Evolutionary conservation across 2,797 vertebrate species (phyloP).

Genomic region (Clarias platycephalus): DNA sequence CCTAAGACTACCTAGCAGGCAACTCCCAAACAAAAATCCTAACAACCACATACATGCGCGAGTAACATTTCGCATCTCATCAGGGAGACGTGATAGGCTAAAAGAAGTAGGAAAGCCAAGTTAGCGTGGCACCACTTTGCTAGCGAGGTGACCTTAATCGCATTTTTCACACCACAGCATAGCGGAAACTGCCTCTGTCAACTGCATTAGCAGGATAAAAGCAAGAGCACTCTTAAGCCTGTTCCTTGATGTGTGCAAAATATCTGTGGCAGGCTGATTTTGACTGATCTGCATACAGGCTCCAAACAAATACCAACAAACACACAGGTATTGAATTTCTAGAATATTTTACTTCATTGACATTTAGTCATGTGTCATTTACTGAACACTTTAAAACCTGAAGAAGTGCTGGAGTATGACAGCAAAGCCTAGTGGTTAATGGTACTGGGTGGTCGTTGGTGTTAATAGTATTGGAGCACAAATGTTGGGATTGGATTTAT

Average conservation of each 20-base stretch:
- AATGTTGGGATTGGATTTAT: not conserved
- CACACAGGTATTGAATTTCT: not conserved
- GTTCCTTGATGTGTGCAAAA: conserved; percentile 58
- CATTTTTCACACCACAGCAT: conserved; percentile 49
- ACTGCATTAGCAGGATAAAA: conserved; percentile 65
- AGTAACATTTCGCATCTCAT: not conserved
- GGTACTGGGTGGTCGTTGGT: not conserved
- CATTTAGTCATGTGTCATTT: not conserved
- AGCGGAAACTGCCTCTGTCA: conserved; percentile 38
- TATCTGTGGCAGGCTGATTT: conserved; percentile 59
- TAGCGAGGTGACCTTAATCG: not conserved
- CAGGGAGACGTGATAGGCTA: not conserved
- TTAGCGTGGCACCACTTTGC: not conserved
- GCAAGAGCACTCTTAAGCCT: conserved; percentile 55
- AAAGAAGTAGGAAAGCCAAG: not conserved
- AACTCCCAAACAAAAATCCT: too few species aligned
- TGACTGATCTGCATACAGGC: conserved; percentile 41
- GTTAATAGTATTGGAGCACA: not conserved
- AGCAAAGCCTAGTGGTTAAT: not conserved
- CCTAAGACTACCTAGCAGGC: not conserved
- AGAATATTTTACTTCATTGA: not conserved
- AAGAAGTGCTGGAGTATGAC: not conserved
- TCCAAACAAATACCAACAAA: conserved; percentile 25
- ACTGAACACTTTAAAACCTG: not conserved
- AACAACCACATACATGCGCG: too few species aligned